A percentile compares a stretch with the other conserved stretches of the same genome.
phyloP scores from a whole-genome alignment of 2,113 vertebrate genomes.

The Todiramphus saurophagus region DNA sequence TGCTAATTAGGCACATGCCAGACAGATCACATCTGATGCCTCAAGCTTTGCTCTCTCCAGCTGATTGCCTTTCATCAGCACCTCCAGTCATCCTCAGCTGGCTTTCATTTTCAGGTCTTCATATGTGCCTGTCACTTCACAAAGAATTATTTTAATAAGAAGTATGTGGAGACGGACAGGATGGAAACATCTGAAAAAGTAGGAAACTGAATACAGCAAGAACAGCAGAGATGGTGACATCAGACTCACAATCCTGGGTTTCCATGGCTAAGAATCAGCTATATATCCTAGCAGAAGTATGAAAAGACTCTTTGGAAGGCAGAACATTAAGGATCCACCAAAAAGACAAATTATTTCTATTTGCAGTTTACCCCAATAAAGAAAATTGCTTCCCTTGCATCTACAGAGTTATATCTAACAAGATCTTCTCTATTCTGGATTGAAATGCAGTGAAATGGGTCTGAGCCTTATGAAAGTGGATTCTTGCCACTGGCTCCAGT shows the following conservation, averaged over 20 bases:
- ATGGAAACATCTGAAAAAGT: not conserved
- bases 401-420: not conserved
- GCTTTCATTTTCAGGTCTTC: not conserved
- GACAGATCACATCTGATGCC: not conserved
- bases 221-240: not conserved
- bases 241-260: not conserved
- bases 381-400: not conserved
- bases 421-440: not conserved
- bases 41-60: not conserved
- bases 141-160: not conserved
- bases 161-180: not conserved
- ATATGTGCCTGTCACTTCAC: not conserved
- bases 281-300: not conserved
- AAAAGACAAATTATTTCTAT: not conserved
- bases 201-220: not conserved
- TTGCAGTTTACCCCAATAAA: not conserved
- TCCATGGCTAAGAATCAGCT: not conserved
- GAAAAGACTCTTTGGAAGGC: not conserved
- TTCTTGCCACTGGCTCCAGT: not conserved
- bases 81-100: not conserved
- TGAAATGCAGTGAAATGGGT: not conserved
- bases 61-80: conserved; percentile 51
- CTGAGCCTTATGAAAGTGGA: not conserved
- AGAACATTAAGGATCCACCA: not conserved
- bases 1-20: conserved; percentile 31